Evolutionary conservation across 2,888 invertebrate genomes (phyloP).

Genomic region (Galeopsomyia nigrocyanea): DNA sequence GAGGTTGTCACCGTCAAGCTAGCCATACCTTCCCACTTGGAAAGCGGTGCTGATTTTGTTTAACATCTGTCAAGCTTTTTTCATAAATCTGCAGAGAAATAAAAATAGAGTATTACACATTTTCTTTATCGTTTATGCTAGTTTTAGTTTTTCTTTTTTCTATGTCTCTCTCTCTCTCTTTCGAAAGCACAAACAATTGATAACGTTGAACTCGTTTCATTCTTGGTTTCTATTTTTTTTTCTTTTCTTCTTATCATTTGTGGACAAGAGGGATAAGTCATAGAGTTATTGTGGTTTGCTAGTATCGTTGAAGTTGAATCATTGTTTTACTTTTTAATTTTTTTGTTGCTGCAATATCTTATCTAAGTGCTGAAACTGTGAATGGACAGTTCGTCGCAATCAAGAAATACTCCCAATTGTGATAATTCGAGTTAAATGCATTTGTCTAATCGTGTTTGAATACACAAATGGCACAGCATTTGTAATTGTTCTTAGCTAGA

Average conservation of each 20-base stretch:
- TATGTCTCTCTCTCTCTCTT: too few relatives aligned
- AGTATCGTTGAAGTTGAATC: slow-evolving; percentile 6
- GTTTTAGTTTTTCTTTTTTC: too few relatives aligned
- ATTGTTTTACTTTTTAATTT: slow-evolving; percentile 7
- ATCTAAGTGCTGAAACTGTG: slow-evolving; percentile 23
- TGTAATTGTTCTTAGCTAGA: not conserved
- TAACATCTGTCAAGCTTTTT: slow-evolving; percentile 34
- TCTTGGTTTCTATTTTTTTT: too few relatives aligned
- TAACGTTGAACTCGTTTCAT: too few relatives aligned
- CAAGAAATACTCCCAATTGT: slow-evolving; percentile 12
- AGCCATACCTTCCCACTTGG: slow-evolving; percentile 62
- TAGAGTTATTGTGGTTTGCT: too few relatives aligned
- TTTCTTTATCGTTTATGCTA: too few relatives aligned
- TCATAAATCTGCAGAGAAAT: slow-evolving; percentile 22
- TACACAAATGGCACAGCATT: not conserved
- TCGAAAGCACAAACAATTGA: too few relatives aligned
- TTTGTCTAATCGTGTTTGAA: not conserved
- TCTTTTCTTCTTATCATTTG: too few relatives aligned
- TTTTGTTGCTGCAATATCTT: slow-evolving; percentile 33
- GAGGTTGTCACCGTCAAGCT: slow-evolving; percentile 65
- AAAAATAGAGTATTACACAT: not conserved
- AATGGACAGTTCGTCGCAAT: slow-evolving; percentile 11
- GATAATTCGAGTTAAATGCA: not conserved
- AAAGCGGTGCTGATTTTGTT: slow-evolving; percentile 27
- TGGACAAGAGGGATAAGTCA: too few relatives aligned